Conservation (phyloP, 1,140 invertebrate species). For the Telenomus remus region DNA sequence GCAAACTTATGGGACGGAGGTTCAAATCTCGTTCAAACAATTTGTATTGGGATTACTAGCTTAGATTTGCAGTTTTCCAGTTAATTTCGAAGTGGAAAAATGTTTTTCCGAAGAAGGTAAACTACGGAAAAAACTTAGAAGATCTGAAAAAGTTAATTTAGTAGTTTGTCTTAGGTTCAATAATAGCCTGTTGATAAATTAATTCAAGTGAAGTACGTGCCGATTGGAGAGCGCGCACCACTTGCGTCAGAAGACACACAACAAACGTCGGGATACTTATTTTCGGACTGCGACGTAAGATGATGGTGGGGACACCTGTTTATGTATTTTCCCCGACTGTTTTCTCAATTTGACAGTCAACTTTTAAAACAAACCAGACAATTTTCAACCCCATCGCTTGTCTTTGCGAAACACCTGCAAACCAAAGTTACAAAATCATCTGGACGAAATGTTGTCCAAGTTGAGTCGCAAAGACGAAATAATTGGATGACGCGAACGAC, state of each 20-base stretch:
- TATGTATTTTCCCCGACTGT: constrained; percentile 36
- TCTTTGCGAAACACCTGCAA: neutral
- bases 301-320: constrained; percentile 59
- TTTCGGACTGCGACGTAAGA: constrained; percentile 56
- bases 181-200: constrained; percentile 22
- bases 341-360: constrained; percentile 6
- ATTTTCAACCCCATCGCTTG: too few species aligned
- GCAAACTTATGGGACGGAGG: too few species aligned
- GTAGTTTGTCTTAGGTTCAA: neutral
- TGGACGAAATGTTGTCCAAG: too few species aligned
- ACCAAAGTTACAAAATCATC: too few species aligned
- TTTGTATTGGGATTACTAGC: too few species aligned
- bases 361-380: too few species aligned
- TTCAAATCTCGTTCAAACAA: too few species aligned
- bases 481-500: neutral
- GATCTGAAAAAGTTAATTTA: too few species aligned
- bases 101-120: too few species aligned
- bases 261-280: constrained; percentile 55
- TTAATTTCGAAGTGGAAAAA: too few species aligned
- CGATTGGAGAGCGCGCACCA: constrained; percentile 42
- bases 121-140: too few species aligned
- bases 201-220: constrained; percentile 45
- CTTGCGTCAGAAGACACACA: constrained; percentile 59
- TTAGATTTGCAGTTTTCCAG: too few species aligned
- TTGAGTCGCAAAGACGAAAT: neutral